A percentile compares a stretch with the other conserved stretches of the same genome.
phyloP scores from a whole-genome alignment of 35 echinoderm and acorn worm species.

The Diadema setosum region DNA sequence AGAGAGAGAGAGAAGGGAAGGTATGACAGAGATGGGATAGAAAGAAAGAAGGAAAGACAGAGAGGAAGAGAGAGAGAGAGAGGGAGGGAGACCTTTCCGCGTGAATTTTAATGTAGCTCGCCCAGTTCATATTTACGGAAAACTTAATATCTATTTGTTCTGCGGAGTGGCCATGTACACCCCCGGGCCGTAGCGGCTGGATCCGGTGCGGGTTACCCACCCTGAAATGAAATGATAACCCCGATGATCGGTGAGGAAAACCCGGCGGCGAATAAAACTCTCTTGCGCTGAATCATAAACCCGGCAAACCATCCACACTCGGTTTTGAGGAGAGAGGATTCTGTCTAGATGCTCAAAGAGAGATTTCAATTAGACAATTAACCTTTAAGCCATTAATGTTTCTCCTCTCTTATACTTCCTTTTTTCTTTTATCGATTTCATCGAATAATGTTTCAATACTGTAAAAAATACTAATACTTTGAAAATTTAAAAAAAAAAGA shows the following conservation, averaged over 20 bases:
- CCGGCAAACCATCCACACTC: not conserved
- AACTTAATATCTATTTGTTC: constrained; percentile 9
- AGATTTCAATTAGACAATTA: not conserved
- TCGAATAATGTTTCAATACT: not conserved
- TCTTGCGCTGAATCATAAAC: not conserved
- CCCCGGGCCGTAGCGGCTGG: not conserved
- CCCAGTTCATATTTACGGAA: not conserved
- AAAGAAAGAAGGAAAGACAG: not conserved
- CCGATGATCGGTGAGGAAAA: not conserved
- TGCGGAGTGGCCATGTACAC: not conserved
- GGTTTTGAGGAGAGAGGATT: not conserved
- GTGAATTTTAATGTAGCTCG: not conserved
- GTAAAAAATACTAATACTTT: not conserved
- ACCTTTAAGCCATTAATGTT: not conserved
- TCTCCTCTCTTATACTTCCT: not conserved
- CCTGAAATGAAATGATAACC: not conserved
- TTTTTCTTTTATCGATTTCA: not conserved
- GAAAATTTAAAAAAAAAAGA: too few species aligned
- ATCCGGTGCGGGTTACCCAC: not conserved
- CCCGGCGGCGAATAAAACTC: not conserved
- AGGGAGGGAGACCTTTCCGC: not conserved
- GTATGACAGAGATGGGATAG: not conserved
- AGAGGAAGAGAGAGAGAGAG: not conserved
- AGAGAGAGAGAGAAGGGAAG: too few species aligned
- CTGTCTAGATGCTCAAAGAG: not conserved